Percentiles rank a stretch among this genome's conserved stretches.
phyloP scores from a whole-genome alignment of 2,888 invertebrate genomes.

The Capitulum mitella region DNA sequence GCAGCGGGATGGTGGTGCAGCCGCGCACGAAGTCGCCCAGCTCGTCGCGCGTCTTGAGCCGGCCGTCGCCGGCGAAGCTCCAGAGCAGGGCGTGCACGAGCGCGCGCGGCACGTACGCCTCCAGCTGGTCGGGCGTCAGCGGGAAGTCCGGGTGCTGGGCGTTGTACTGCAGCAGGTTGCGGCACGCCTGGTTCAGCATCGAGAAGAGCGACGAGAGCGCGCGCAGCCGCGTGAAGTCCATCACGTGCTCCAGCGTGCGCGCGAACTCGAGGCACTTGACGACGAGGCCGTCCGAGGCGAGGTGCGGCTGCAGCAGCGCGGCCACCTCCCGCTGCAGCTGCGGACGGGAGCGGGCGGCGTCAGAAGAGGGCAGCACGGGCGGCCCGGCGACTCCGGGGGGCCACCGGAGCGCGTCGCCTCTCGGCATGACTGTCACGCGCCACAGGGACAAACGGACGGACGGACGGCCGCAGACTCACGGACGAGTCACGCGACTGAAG shows the following conservation, averaged over 20 bases:
- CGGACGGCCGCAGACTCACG: too few species aligned
- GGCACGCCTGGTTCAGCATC: slow-evolving; percentile 77
- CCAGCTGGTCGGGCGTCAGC: slow-evolving; percentile 80
- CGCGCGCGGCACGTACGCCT: slow-evolving; percentile 87
- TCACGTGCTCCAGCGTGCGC: slow-evolving; percentile 81
- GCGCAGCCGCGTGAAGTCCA: slow-evolving; percentile 96
- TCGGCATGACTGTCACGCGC: too few species aligned
- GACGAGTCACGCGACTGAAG: too few species aligned
- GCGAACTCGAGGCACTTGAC: slow-evolving; percentile 87
- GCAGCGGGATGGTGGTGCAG: slow-evolving; percentile 86
- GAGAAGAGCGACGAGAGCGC: slow-evolving; percentile 94
- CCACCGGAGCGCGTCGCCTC: too few species aligned
- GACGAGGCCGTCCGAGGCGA: slow-evolving; percentile 87
- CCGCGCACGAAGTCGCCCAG: slow-evolving; percentile 92
- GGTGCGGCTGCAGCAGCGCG: slow-evolving; percentile 71
- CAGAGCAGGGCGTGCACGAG: slow-evolving; percentile 89
- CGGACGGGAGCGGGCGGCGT: too few species aligned
- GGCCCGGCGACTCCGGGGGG: neutral
- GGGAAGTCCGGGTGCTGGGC: slow-evolving; percentile 91
- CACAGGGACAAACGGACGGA: too few species aligned
- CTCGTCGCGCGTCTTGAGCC: slow-evolving; percentile 88
- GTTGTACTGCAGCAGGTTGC: slow-evolving; percentile 88
- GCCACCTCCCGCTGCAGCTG: slow-evolving; percentile 84
- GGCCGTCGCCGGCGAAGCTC: slow-evolving; percentile 98
- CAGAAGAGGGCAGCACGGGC: neutral